Evolutionary conservation across 2,888 invertebrate species (phyloP), one percentile per base, ranked within the genome.

Genomic region (Sylvicola cinctus): DNA sequence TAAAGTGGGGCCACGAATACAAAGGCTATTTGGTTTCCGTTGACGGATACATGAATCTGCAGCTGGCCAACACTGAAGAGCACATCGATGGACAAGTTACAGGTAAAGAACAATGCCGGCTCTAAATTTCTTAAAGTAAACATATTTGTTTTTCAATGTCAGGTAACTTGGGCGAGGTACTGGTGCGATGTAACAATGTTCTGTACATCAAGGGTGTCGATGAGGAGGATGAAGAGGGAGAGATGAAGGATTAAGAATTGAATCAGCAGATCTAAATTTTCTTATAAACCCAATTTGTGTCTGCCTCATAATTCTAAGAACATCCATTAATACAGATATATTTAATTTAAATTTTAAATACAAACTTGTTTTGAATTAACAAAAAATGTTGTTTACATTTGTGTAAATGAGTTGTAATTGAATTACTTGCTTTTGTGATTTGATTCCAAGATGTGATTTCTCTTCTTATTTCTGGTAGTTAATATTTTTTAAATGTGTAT

Each of bases 1-100:
- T 98, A 40, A 98, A 98, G 56, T 98, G 98, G 98, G 96, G 98
- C 20, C 96, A 96, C 59, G 96, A 98, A 60, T 98, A 99, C 60
- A 93, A 93, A 69, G 98, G 98, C 11, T 83, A 88, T 46, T 63
- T 99, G 25, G 96, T 98, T 0, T 95, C 96, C 3, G 90, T 93
- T 2, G 98, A 98, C 61, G 88, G 90, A 6, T 98, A 99, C 53
- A 99, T 99, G 98, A 98, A 98, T 56, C 62, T 99, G 43, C 93
- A 98, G 62, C 61, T 98, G 39, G 96, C 95, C 2, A 95, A 95
- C 54, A 87, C 96, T 7, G 96, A 98, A 60, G 98, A 98, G 65
- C 84, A 77, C 50, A 84, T 96, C 41, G 93, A 96, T 49, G 91
- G 91, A 35, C 71, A 68, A 41, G 70, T 77, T 42, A 87, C 91